Base-by-base conservation (phyloP, 2,888 invertebrate species). In the Notocelia uddmanniana region DNA sequence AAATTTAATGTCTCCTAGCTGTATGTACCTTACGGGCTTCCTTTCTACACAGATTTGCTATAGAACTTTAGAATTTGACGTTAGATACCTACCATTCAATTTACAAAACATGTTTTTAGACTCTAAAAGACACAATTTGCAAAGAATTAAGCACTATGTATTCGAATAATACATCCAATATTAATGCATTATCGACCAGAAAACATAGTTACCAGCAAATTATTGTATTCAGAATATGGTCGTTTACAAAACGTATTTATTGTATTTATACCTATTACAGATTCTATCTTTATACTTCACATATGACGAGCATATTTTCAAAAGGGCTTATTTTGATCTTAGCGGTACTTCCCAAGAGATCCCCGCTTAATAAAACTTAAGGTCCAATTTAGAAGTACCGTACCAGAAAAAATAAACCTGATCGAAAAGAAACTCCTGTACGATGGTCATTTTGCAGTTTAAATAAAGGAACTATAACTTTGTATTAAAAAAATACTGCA, bases 11-110 rank as follows among this genome's bases (percentile, higher is more conserved):
- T 60, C 60, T 62, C 68, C 63, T 70, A 70, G 57, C 41, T 52
- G 57, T 70, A 57, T 64, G 63, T 70, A 70, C 37, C 13, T 66
- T 64, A 66, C 52, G 70, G 70, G 64, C 64, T 70, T 70, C 70
- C 70, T 70, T 60, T 70, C 70, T 59, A 70, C 58, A 66, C 69
- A 70, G 37, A 70, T 58, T 69, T 69, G 60, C 68, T 64, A 70
- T 70, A 70, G 58, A 64, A 59, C 11, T 66, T 66, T 59, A 66
- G 70, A 59, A 45, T 66, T 70, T 52, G 64, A 59, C 57, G 26
- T 70, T 70, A 59, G 69, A 50, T 58, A 52, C 50, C 26, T 58
- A 52, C 50, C 26, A 52, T 52, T 50, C 63, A 37, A 50, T 58
- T 58, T 64, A 34, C 69, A 70, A 50, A 70, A 50, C 58, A 66